phyloP scores from a whole-genome alignment of 2,113 vertebrate species.

The Phrynosoma platyrhinos region DNA sequence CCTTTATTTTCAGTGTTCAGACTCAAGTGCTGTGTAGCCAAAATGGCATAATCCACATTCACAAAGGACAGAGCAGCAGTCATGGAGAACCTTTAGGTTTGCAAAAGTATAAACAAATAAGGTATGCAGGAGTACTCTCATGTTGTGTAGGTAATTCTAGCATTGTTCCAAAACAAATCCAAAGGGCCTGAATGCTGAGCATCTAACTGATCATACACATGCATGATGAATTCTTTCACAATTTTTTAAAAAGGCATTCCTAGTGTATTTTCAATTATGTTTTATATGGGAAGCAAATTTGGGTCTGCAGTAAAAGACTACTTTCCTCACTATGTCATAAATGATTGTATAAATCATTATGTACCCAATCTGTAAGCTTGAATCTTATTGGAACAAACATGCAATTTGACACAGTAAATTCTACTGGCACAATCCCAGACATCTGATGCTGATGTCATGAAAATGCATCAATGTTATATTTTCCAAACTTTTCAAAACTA shows the following conservation, averaged over 20 bases:
- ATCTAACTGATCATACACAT: background rate
- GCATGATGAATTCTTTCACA: background rate
- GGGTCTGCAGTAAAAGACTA: background rate
- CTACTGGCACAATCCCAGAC: constrained; percentile 5
- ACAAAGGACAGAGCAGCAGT: background rate
- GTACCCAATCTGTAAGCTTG: constrained; percentile 50
- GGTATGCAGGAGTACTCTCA: too few relatives aligned
- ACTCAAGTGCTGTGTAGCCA: background rate
- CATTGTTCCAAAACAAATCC: background rate
- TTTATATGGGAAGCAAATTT: constrained; percentile 36
- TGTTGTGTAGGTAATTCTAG: background rate
- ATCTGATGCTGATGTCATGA: background rate
- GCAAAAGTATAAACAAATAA: background rate
- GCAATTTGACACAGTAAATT: constrained; percentile 50
- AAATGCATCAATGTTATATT: constrained; percentile 6
- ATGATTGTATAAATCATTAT: constrained; percentile 16
- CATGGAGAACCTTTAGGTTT: background rate
- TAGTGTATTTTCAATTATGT: background rate
- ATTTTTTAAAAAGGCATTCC: background rate
- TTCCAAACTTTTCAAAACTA: background rate
- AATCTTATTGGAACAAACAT: constrained; percentile 23
- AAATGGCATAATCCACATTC: background rate
- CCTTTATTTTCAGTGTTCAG: background rate
- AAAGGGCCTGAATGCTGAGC: background rate
- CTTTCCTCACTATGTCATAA: background rate